A percentile compares a stretch with the other conserved stretches of the same genome.
These are phyloP conservation scores for Corvus cornix DNA, from an alignment of 2,113 vertebrate genomes.

Conservation along the genomic window DNA sequence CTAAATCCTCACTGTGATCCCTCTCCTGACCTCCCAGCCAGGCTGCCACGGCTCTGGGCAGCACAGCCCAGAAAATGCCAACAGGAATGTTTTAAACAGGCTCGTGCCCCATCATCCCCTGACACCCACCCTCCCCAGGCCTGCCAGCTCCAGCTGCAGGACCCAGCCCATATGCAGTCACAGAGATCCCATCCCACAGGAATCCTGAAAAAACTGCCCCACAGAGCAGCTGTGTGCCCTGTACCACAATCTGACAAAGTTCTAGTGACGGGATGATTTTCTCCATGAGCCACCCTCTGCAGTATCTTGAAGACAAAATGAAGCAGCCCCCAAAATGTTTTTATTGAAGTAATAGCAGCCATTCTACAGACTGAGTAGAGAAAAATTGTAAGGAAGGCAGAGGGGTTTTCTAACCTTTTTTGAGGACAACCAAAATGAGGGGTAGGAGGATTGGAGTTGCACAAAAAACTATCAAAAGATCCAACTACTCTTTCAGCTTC, in stretches of 20 bases:
- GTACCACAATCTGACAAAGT: neutral
- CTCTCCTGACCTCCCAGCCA: neutral
- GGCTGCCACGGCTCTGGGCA: neutral
- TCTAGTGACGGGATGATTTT: neutral
- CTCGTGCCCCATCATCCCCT: neutral
- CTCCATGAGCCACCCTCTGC: neutral
- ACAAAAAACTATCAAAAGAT: neutral
- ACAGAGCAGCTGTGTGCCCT: neutral
- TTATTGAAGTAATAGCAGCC: neutral
- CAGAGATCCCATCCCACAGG: neutral
- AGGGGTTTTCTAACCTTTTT: neutral
- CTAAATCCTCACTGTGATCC: neutral
- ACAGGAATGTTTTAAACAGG: neutral
- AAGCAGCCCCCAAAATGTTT: neutral
- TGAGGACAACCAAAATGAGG: neutral
- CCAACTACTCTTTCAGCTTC: neutral
- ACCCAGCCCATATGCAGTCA: neutral
- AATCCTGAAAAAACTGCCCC: neutral
- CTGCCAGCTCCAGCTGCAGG: neutral
- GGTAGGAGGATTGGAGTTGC: neutral
- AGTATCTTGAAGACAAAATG: neutral
- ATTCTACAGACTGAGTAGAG: neutral
- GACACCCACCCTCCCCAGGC: neutral
- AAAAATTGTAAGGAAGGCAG: neutral
- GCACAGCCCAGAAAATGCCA: neutral